Conservation (phyloP, 2,113 vertebrate genomes). For the Paramisgurnus dabryanus region DNA sequence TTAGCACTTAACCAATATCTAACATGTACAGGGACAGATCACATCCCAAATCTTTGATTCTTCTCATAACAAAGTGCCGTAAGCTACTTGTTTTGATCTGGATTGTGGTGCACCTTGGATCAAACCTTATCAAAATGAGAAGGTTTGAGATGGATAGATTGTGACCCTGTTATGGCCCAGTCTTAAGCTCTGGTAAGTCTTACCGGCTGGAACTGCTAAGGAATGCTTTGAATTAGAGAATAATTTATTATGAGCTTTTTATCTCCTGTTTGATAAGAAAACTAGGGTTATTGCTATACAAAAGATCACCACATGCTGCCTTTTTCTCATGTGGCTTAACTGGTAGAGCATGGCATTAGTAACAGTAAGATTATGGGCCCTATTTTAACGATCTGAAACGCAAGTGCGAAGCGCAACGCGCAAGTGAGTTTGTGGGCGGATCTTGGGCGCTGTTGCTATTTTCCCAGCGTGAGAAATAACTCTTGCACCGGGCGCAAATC, state of each 20-base stretch:
- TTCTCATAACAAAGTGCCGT: constrained; percentile 37
- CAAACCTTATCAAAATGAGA: constrained; percentile 32
- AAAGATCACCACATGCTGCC: too few species aligned
- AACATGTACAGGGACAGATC: constrained; percentile 49
- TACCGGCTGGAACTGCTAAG: not conserved
- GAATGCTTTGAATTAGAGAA: not conserved
- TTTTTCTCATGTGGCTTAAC: too few species aligned
- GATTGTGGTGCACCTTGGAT: constrained; percentile 29
- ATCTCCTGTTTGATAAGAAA: not conserved
- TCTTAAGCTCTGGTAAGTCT: not conserved
- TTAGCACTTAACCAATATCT: constrained; percentile 43
- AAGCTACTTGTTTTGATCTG: constrained; percentile 53
- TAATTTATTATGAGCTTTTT: not conserved
- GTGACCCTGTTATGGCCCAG: not conserved
- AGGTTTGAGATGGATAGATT: not conserved
- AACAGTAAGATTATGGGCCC: too few species aligned
- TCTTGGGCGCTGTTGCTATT: too few species aligned
- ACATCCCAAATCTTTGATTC: constrained; percentile 41
- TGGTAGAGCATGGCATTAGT: too few species aligned
- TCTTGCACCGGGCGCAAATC: too few species aligned
- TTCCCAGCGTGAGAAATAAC: too few species aligned
- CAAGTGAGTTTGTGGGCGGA: too few species aligned
- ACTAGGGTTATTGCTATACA: not conserved
- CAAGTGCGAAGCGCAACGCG: too few species aligned
- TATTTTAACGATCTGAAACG: too few species aligned